Base-by-base conservation (phyloP, 2,797 vertebrate genomes). In the Luscinia megarhynchos region DNA sequence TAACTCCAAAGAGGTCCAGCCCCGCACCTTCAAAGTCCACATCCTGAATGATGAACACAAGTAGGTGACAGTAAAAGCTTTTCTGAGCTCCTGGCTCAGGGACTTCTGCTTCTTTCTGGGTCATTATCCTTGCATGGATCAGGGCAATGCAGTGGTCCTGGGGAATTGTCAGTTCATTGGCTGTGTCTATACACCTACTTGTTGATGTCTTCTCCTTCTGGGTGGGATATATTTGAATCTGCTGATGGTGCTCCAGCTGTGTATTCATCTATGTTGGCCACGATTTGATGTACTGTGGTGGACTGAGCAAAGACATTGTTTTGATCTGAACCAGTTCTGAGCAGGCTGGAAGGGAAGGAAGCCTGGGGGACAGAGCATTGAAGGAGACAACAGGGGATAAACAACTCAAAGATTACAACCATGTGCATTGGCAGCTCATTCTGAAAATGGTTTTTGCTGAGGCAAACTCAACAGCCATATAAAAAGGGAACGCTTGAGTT, bases 21-120 rank as follows among this genome's bases (percentile, higher is more conserved):
- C 99, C 36, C 99, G 99, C 64, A 74, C 96, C 84, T 99, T 99
- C 97, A 99, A 98, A 98, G 99, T 99, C 97, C 98, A 99, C 95
- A 99, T 99, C 96, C 98, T 99, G 95, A 99, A 99, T 50, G 99
- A 99, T 84, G 99, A 99, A 98, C 99, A 99, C 98, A 99, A 99
- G 99, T 99, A 98, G 30, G 99, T 98, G 58, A 67, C 73, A 75
- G n/a, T 55, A 68, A 61, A 93, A 94, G 27, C 32, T 54, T 58
- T 89, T 79, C 32, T 27, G 7, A 66, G 30, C 21, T 89, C 79
- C 80, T 91, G 75, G 30, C 34, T 83, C 1, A 0, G 68, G 38
- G 50, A 50, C n/a, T 22, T 91, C 61, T 68, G 10, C 53, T 68
- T 58, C 41, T 54, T 83, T 77, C 34, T 75, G 59, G 18, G 19